Base-by-base conservation (phyloP, 1,140 invertebrate genomes). In the Brachionus koreanus region DNA sequence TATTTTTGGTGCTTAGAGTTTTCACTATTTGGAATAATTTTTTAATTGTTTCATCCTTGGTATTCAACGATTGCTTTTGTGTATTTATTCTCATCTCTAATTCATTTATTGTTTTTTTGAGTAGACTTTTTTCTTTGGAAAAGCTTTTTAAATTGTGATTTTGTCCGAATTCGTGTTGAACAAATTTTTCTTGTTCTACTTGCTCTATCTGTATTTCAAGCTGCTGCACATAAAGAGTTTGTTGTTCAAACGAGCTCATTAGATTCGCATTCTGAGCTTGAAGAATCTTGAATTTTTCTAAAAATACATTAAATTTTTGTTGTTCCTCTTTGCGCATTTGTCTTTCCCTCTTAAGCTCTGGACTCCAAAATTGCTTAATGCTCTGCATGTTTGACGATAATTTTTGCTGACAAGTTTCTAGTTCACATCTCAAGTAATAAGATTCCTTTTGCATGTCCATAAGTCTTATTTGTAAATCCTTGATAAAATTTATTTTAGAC, bases 291-390 rank as follows among this genome's bases (percentile, higher is more conserved):
- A 97, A 93, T 88, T 97, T 95, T 83, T 91, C 90, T 88, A 98
- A 95, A 16, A 79, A 37, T 12, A 39, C 35, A 19, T 39, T 37
- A 29, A 96, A 97, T 88, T 98, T 97, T 85, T 95, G 94, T 86
- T 94, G 95, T 89, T 99, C 97, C 88, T 99, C 97, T 89, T 98
- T 98, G 75, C 97, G 90, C 65, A 98, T 87, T 12, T 96, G 94
- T 82, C 97, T 90, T 89, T 98, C 97, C 90, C 98, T 98, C 89
- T 99, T 99, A 85, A 99, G 90, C 88, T 99, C 97, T 0, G 97
- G 97, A 88, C 95, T 97, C 97, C 97, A 99, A 90, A 99, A 98
- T 10, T 96, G 98, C 90, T 99, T 99, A 87, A 99, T 98, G 88
- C 94, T 96, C 89, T 98, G 96, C 96, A 98, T 98, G 85, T 94